These are phyloP conservation scores for Cygnus atratus DNA, from an alignment of 2,113 vertebrate genomes.

Conservation along the genomic window DNA sequence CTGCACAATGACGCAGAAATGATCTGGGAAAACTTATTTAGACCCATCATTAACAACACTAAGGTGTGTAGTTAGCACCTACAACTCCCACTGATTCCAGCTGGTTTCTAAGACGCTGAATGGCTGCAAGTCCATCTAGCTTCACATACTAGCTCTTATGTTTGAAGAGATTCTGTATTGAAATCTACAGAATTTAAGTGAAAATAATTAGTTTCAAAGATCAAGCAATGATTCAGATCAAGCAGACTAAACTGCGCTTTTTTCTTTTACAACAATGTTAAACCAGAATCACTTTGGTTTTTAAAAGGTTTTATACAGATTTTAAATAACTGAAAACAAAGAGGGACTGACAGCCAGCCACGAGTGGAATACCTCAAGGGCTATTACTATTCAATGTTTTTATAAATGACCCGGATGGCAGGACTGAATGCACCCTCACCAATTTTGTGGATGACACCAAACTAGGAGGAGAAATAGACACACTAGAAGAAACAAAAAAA, in stretches of 20 bases:
- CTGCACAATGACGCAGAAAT: not conserved
- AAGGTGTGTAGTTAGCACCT: not conserved
- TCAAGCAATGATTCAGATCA: not conserved
- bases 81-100: not conserved
- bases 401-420: not conserved
- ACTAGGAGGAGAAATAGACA: not conserved
- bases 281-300: not conserved
- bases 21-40: not conserved
- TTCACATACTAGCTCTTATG: not conserved
- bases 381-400: not conserved
- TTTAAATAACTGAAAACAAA: not conserved
- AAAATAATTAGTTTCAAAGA: not conserved
- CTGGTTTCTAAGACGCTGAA: not conserved
- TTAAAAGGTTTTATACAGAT: not conserved
- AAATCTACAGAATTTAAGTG: not conserved
- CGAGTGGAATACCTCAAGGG: not conserved
- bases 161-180: not conserved
- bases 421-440: rapidly evolving
- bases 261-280: not conserved
- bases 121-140: not conserved
- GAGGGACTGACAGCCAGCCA: not conserved
- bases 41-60: not conserved
- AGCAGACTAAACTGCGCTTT: not conserved
- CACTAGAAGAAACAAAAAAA: not conserved
- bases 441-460: not conserved